Conservation (phyloP, 2,797 vertebrate species). For the Emydoidea blandingii region DNA sequence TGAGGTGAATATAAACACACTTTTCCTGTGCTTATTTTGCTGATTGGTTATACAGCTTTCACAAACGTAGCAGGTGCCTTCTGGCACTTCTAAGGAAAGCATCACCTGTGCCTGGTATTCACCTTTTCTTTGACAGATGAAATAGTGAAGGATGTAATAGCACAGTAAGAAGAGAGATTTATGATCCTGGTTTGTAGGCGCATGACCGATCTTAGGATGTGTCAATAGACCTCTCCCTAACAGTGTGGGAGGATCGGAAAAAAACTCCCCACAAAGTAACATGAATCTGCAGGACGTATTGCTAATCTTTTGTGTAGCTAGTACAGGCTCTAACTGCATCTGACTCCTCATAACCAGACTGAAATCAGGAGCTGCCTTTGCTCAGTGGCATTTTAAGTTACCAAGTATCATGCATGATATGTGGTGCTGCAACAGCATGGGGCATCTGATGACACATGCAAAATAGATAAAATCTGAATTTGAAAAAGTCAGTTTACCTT, state of each 20-base stretch:
- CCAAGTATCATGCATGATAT: not conserved
- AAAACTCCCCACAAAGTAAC: not conserved
- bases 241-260: not conserved
- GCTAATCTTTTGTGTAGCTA: not conserved
- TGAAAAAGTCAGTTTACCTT: not conserved
- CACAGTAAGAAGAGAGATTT: not conserved
- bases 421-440: not conserved
- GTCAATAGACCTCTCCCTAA: not conserved
- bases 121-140: not conserved
- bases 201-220: not conserved
- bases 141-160: not conserved
- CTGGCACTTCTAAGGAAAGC: not conserved
- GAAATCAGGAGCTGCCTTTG: not conserved
- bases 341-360: not conserved
- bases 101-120: not conserved
- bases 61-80: not conserved
- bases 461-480: not conserved
- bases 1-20: not conserved
- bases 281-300: not conserved
- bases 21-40: not conserved
- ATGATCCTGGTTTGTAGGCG: not conserved
- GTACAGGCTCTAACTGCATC: not conserved
- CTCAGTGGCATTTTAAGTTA: not conserved
- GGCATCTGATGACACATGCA: not conserved
- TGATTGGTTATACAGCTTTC: fast-evolving